phyloP scores from a whole-genome alignment of 2,888 invertebrate species.

The Hermodice carunculata region DNA sequence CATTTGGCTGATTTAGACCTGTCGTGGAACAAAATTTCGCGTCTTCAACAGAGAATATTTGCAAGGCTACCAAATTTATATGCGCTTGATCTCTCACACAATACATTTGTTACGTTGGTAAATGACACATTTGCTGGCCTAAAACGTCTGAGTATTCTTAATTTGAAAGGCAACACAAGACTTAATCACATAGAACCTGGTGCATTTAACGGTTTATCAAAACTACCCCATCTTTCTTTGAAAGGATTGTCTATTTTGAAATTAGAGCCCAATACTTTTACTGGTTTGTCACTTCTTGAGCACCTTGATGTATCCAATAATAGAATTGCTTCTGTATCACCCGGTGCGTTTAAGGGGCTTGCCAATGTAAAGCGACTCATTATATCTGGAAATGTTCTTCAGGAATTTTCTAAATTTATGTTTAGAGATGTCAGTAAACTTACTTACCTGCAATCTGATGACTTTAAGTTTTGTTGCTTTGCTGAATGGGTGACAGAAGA shows the following conservation, averaged over 20 bases:
- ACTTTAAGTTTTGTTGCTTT: constrained; percentile 24
- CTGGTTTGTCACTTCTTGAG: neutral
- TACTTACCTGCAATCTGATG: constrained; percentile 4
- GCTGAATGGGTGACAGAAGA: constrained; percentile 20
- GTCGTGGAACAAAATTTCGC: neutral
- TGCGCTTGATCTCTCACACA: constrained; percentile 6
- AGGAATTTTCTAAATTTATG: neutral
- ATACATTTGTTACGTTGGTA: neutral
- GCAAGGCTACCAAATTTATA: neutral
- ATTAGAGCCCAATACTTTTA: neutral
- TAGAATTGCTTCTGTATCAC: neutral
- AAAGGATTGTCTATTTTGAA: too few relatives aligned
- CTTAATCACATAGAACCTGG: neutral
- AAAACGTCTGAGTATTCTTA: neutral
- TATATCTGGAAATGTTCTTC: neutral
- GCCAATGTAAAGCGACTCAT: neutral
- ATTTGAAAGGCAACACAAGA: neutral
- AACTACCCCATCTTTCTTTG: neutral
- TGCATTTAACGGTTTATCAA: constrained; percentile 1
- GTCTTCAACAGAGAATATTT: neutral
- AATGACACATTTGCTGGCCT: constrained; percentile 4
- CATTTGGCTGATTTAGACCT: constrained; percentile 1
- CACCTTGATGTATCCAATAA: constrained; percentile 11
- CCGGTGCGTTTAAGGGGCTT: neutral
- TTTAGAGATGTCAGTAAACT: constrained; percentile 9